A percentile compares a stretch with the other conserved stretches of the same genome.
phyloP scores from a whole-genome alignment of 1,140 invertebrate species.

The Diorhabda carinulata region DNA sequence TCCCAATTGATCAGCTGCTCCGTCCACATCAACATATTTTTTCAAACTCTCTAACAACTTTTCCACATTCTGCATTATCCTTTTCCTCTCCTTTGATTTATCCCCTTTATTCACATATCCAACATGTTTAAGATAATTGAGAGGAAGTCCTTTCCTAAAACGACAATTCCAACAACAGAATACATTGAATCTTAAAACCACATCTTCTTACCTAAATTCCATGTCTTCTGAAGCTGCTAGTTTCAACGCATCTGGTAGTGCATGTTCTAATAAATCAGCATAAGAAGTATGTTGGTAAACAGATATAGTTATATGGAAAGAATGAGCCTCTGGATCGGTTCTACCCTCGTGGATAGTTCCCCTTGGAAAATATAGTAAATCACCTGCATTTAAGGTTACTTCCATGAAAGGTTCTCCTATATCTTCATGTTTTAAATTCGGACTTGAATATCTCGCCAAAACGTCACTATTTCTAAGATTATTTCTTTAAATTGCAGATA shows the following conservation, averaged over 20 bases:
- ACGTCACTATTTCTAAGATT: conserved; percentile 52
- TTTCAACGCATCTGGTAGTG: conserved; percentile 73
- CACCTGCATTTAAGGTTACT: conserved; percentile 76
- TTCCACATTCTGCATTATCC: conserved; percentile 59
- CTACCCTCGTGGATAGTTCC: conserved; percentile 90
- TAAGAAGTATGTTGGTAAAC: conserved; percentile 88
- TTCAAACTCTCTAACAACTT: conserved; percentile 61
- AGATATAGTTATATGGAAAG: conserved; percentile 89
- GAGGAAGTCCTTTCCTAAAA: conserved; percentile 71
- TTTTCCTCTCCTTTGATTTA: conserved; percentile 49
- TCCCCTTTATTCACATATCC: conserved; percentile 63
- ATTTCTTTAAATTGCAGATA: background rate
- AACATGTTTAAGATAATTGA: conserved; percentile 69
- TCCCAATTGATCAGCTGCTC: conserved; percentile 79
- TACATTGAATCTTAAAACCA: background rate
- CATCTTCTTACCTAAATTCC: conserved; percentile 61
- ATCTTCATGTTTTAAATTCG: conserved; percentile 75
- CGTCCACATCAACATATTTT: conserved; percentile 69
- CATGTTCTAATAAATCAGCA: conserved; percentile 80
- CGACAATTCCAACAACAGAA: background rate
- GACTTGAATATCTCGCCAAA: conserved; percentile 76
- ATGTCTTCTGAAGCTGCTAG: conserved; percentile 66
- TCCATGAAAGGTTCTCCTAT: conserved; percentile 80
- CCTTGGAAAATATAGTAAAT: conserved; percentile 88
- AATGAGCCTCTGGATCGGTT: conserved; percentile 72